A percentile compares a stretch with the other conserved stretches of the same genome.
Conservation (phyloP, 2,888 invertebrate genomes). For the Parnassius glacialis region DNA sequence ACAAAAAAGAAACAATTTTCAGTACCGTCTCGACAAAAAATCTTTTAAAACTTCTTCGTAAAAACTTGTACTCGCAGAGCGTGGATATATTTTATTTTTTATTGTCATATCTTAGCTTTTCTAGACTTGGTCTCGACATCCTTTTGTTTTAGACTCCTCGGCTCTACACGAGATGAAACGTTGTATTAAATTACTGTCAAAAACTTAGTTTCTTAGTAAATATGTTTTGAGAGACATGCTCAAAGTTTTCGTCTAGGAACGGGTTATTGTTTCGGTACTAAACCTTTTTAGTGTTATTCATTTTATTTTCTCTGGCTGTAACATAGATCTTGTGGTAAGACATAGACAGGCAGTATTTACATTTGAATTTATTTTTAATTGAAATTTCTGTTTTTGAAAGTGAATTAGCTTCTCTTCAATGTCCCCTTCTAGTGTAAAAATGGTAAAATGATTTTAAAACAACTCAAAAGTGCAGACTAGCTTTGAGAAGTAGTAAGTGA, state of each 20-base stretch:
- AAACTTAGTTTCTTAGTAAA: slow-evolving; percentile 27
- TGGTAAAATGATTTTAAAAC: background rate
- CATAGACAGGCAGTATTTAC: background rate
- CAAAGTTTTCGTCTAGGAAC: slow-evolving; percentile 3
- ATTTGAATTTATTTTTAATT: background rate
- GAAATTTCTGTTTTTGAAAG: no score
- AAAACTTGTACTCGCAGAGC: slow-evolving; percentile 10
- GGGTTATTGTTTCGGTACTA: slow-evolving; percentile 13
- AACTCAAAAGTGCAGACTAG: slow-evolving; percentile 15
- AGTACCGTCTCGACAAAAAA: background rate
- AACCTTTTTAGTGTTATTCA: slow-evolving; percentile 1
- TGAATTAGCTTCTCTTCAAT: no score
- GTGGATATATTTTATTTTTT: slow-evolving; percentile 18
- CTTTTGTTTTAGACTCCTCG: slow-evolving; percentile 17
- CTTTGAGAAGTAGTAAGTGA: slow-evolving; percentile 21
- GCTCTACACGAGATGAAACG: slow-evolving; percentile 20
- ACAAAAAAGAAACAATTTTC: background rate
- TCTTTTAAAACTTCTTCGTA: slow-evolving; percentile 8
- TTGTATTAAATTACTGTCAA: slow-evolving; percentile 30
- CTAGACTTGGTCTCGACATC: slow-evolving; percentile 21
- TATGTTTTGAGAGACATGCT: slow-evolving; percentile 20
- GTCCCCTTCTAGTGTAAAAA: no score
- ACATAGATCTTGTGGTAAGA: background rate
- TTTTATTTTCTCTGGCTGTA: background rate
- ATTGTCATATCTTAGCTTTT: slow-evolving; percentile 21